A percentile compares a stretch with the other conserved stretches of the same genome.
Conservation (phyloP, 2,113 vertebrate species). For the Eulemur rufifrons region DNA sequence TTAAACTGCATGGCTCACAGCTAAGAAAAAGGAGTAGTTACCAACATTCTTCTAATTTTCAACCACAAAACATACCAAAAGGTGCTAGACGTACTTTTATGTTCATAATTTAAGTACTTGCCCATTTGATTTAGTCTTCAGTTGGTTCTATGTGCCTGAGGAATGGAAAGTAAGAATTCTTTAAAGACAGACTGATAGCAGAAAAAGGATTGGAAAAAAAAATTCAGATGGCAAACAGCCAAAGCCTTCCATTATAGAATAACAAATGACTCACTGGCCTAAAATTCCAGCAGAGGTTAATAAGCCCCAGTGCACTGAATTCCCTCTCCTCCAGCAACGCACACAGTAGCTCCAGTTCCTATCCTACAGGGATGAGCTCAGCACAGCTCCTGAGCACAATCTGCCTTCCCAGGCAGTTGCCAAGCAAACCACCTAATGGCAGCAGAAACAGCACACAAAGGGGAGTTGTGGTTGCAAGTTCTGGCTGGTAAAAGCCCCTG, state of each 20-base stretch:
- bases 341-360: fast-evolving
- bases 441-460: constrained; percentile 27
- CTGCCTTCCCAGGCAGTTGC: not conserved
- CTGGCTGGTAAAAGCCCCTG: constrained; percentile 61
- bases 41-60: not conserved
- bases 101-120: constrained; percentile 48
- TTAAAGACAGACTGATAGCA: constrained; percentile 35
- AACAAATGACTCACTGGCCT: constrained; percentile 55
- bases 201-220: constrained; percentile 41
- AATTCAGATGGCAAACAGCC: constrained; percentile 26
- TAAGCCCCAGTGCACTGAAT: not conserved
- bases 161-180: constrained; percentile 58
- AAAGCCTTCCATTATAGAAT: constrained; percentile 47
- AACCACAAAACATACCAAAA: constrained; percentile 10
- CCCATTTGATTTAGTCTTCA: constrained; percentile 46
- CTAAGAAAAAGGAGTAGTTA: not conserved
- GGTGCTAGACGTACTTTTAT: constrained; percentile 29
- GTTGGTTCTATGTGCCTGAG: constrained; percentile 16
- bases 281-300: constrained; percentile 58
- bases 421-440: not conserved
- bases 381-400: not conserved
- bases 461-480: constrained; percentile 36
- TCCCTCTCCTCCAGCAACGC: not conserved
- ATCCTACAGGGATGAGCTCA: not conserved
- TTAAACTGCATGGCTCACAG: not conserved